Evolutionary conservation across 1,140 invertebrate species (phyloP).

Genomic region (Drosophila mojavensis): DNA sequence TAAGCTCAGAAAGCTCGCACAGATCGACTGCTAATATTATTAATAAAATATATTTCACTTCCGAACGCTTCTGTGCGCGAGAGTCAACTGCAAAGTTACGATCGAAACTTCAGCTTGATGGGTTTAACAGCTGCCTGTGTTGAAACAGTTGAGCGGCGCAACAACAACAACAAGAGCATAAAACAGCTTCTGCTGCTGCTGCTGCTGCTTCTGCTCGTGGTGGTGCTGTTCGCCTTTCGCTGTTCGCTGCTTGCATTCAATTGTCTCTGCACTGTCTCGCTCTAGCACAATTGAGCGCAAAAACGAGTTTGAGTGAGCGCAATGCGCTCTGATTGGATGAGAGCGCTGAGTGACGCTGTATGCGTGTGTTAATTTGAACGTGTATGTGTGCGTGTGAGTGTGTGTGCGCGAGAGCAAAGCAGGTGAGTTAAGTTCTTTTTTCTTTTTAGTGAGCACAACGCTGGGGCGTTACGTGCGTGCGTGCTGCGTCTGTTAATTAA

Average conservation of each 20-base stretch:
- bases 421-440: slow-evolving; percentile 33
- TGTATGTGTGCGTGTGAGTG: not conserved
- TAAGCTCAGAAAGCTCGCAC: slow-evolving; percentile 14
- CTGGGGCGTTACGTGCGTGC: slow-evolving; percentile 64
- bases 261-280: slow-evolving; percentile 48
- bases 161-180: slow-evolving; percentile 43
- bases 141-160: slow-evolving; percentile 54
- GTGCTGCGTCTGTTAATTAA: slow-evolving; percentile 62
- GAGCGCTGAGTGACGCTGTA: slow-evolving; percentile 14
- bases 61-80: slow-evolving; percentile 84
- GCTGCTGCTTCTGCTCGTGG: slow-evolving; percentile 15
- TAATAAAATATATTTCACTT: slow-evolving; percentile 84
- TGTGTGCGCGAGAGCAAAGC: slow-evolving; percentile 20
- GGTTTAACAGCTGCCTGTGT: slow-evolving; percentile 80
- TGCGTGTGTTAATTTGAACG: not conserved
- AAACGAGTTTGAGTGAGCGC: slow-evolving; percentile 72
- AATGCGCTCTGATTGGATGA: slow-evolving; percentile 58
- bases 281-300: slow-evolving; percentile 50
- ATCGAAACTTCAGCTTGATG: slow-evolving; percentile 84
- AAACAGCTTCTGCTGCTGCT: slow-evolving; percentile 63
- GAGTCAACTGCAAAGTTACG: slow-evolving; percentile 84
- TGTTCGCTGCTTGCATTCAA: slow-evolving; percentile 42
- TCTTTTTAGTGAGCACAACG: slow-evolving; percentile 28
- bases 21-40: slow-evolving; percentile 71
- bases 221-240: not conserved